Evolutionary conservation across 1,140 invertebrate species (phyloP).

Genomic region (Chlorops oryzae): DNA sequence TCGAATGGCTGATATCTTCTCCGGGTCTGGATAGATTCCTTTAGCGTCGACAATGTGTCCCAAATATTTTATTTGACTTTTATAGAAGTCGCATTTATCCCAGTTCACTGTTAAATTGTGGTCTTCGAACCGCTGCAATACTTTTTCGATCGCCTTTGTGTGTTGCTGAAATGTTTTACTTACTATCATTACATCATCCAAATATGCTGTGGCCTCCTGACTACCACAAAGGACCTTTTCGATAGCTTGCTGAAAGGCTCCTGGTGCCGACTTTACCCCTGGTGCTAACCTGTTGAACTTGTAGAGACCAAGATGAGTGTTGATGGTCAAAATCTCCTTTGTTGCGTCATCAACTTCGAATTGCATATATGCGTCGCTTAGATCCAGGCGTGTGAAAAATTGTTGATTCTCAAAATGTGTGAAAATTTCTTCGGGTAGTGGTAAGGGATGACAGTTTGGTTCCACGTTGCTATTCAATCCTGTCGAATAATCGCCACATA

Average conservation of each 20-base stretch:
- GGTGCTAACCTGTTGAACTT: neutral
- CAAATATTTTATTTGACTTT: conserved; percentile 24
- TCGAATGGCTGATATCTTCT: conserved; percentile 42
- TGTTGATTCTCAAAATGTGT: neutral
- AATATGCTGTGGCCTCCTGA: conserved; percentile 24
- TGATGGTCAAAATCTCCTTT: conserved; percentile 5
- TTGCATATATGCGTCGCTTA: conserved; percentile 4
- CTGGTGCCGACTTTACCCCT: conserved; percentile 5
- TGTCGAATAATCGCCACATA: conserved; percentile 27
- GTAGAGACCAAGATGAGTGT: conserved; percentile 6
- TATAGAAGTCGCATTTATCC: conserved; percentile 10
- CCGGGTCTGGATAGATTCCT: conserved; percentile 31
- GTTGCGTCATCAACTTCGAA: neutral
- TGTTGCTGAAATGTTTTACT: neutral
- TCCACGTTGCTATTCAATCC: conserved; percentile 9
- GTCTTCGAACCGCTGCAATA: conserved; percentile 3
- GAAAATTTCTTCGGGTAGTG: conserved; percentile 13
- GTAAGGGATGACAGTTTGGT: conserved; percentile 10
- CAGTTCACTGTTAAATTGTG: conserved; percentile 5
- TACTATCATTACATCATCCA: conserved; percentile 41
- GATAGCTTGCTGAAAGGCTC: neutral
- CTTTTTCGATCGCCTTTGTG: neutral
- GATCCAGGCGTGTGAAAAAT: conserved; percentile 1
- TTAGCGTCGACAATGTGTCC: conserved; percentile 39
- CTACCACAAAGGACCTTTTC: conserved; percentile 23